Percentiles rank a stretch among this genome's conserved stretches.
phyloP scores from a whole-genome alignment of 2,888 invertebrate genomes.

The Meta bourneti region DNA sequence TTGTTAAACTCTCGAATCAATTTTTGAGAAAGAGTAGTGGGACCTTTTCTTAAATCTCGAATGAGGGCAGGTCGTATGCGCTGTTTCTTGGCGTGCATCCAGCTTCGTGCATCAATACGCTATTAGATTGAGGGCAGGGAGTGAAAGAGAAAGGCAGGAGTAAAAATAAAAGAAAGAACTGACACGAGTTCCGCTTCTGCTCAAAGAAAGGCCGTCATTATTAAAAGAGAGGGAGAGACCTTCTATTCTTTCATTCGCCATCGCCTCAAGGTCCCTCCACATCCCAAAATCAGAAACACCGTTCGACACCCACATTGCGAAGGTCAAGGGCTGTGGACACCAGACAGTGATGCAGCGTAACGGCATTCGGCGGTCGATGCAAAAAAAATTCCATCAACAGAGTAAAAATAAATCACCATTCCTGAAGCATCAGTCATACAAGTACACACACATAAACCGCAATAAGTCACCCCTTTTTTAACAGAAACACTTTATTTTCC shows the following conservation, averaged over 20 bases:
- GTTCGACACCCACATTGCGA: constrained; percentile 17
- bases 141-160: constrained; percentile 5
- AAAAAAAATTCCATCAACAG: neutral
- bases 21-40: too few species aligned
- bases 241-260: constrained; percentile 31
- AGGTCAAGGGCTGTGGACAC: neutral
- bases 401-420: too few species aligned
- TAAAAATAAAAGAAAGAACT: neutral
- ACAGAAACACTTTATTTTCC: too few species aligned
- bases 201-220: constrained; percentile 52
- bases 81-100: constrained; percentile 36
- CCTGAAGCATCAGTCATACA: too few species aligned
- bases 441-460: too few species aligned
- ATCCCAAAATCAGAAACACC: neutral
- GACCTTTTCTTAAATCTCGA: neutral
- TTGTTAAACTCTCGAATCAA: too few species aligned
- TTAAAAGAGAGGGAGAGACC: constrained; percentile 1
- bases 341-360: too few species aligned
- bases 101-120: constrained; percentile 44
- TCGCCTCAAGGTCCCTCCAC: constrained; percentile 22
- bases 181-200: constrained; percentile 11
- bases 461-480: too few species aligned
- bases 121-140: constrained; percentile 10
- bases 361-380: neutral
- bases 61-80: neutral